Base-by-base conservation (phyloP, 2,888 invertebrate species). In the Himalopsyche japonica region DNA sequence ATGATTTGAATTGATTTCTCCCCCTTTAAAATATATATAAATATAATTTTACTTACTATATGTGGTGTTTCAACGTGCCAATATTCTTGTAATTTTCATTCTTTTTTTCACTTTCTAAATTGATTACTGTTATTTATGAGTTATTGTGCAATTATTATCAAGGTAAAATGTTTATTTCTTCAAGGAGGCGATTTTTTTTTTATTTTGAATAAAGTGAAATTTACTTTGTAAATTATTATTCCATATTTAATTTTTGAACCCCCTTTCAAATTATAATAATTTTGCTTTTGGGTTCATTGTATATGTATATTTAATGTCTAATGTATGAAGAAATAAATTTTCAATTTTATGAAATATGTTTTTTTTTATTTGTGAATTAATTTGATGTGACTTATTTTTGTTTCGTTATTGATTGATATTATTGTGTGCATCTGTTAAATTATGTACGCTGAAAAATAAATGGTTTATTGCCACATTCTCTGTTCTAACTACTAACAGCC, bases 261-360 rank as follows among this genome's bases (percentile, higher is more conserved):
- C 37, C 37, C 15, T 79, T 79, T 43, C 79, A 37, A 43, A 79
- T 37, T 79, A 37, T 34, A 37, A 79, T 24, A 37, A 30, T 70
- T 32, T 70, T 32, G 64, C 49, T 83, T 83, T 76, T 83, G 80
- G 79, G 48, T 80, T 79, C 49, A 80, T 76, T 80, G 83, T 83
- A 24, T 81, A 84, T 78, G 81, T 78, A 81, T 84, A 81, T 81
- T 84, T 79, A 84, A 81, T 80, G 80, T 81, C 84, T 84, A 83
- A 80, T 83, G 80, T 83, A 70, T 83, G 77, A 84, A 81, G 76
- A 84, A 84, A 84, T 84, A 84, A 80, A 84, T 84, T 84, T 84
- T 80, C 84, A 84, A 84, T 84, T 84, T 84, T 84, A 81, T 80
- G 81, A 84, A 77, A n/a, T 15, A 3, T 57, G 43, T n/a, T 76